Base-by-base conservation (phyloP, 2,888 invertebrate genomes). In the Tachina lurida region DNA sequence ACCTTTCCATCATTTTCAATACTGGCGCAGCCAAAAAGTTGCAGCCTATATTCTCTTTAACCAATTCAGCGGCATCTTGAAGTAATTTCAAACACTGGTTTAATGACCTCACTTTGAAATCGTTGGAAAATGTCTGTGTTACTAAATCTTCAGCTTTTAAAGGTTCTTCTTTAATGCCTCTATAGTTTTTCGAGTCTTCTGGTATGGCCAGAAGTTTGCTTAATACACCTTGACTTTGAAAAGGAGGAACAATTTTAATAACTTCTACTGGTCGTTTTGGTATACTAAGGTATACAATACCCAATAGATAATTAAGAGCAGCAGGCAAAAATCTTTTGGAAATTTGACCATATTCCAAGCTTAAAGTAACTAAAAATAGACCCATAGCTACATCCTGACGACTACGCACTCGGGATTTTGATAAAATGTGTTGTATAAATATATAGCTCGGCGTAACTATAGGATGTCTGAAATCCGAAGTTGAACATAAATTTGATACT, bases 401-500 rank as follows among this genome's bases (percentile, higher is more conserved):
- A 12, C 94, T 94, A 88, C 94, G 94, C 22, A 97, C 94, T 88
- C 94, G 94, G 74, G 95, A 95, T 88, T 94, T 93, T 3, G 94
- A 94, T 88, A 97, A 92, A 89, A 98, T 96, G 91, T 97, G 96
- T 54, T 96, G 95, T 93, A 98, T 96, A 88, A 98, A 97, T 87
- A 97, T 93, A 88, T 97, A 93, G 88, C 94, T 94, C n/a, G 98
- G 98, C 15, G 97, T 97, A n/a, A 96, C 96, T 5, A 98, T 95
- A 0, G 96, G 96, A 94, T 99, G 98, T 56, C 96, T 94, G 91
- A 96, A 97, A 93, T 99, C 98, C 0, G 98, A 98, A 0, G 98
- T 96, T 0, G 98, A 96, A 93, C 97, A 99, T 75, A 98, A 91
- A 60, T 96, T 92, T 10, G 96, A 95, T n/a, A 92, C 90, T 5